Base-by-base conservation (phyloP, 2,888 invertebrate genomes). In the Aspidiotus rigidus region DNA sequence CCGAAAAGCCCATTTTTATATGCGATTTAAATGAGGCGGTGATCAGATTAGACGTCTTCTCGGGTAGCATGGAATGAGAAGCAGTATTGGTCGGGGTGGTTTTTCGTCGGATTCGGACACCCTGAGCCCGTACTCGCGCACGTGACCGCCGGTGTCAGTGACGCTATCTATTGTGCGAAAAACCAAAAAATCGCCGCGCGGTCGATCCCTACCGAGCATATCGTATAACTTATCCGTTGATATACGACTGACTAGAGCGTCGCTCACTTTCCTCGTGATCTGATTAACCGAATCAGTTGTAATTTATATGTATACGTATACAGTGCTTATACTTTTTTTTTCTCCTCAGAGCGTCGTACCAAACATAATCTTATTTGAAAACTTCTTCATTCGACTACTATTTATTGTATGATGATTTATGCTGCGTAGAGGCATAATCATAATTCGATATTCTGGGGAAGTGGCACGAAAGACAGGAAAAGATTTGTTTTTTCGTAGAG, bases 11-110 rank as follows among this genome's bases (percentile, higher is more conserved):
- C 28, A 49, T 62, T 42, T 62, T 28, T 64, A 64, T 55, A 64
- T 17, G 64, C 56, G 64, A 64, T 64, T 64, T 64, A 64, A 64
- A 64, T 64, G 64, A 64, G 56, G 42, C 56, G 40, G 64, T 41
- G 54, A 64, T 64, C 64, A 40, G 64, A 64, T 64, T 64, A 42
- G 56, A 41, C 64, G 28, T 17, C 57, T 57, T n/a, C 10, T 57
- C 10, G n/a, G 49, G 49, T n/a, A n/a, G n/a, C 10, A 49, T 3
- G 49, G 49, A 11, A 6, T 49, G 49, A 49, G 49, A n/a, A n/a
- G 49, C n/a, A 3, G 49, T 6, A 49, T n/a, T 11, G 11, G 49
- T 49, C 49, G n/a, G 49, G 49, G 49, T 13, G 28, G 28, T 28
- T 28, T 28, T 49, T 11, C 49, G 49, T 13, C n/a, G 49, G 49